Base-by-base conservation (phyloP, 2,113 vertebrate genomes). In the Sarotherodon lohbergeri region DNA sequence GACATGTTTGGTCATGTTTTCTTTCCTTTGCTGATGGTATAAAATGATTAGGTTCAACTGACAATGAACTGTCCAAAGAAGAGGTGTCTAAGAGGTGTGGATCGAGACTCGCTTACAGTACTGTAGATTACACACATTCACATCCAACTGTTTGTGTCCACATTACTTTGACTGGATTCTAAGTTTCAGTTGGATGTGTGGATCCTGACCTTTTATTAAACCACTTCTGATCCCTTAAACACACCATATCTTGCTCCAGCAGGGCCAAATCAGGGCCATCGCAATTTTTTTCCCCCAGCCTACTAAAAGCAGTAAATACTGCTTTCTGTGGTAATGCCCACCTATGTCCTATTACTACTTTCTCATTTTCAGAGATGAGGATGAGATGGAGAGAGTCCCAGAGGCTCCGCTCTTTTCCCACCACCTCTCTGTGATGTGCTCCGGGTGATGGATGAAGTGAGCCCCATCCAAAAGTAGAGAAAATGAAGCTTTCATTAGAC, bases 401-500 rank as follows among this genome's bases (percentile, higher is more conserved):
- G 57, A 80, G 87, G 82, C 83, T 57, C 14, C 41, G 4, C 50
- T 24, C 55, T 81, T 81, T 68, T 9, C 56, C 27, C 50, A 14
- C 83, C 8, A n/a, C 36, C 71, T 89, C 68, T 87, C 68, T 79
- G 59, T 68, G 90, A 90, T 86, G 71, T 66, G 55, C 71, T 90
- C 29, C 7, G 1, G 5, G 78, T 92, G 93, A 95, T 93, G 91
- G 92, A 94, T 92, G 90, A 94, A 88, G 73, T 46, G 56, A 83
- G 78, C 56, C 48, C 4, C 1, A 76, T 83, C 86, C 85, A 84
- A 82, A 88, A 88, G 52, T 86, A 80, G 50, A 87, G 83, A 90
- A 92, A 90, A 90, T 86, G 11, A 91, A 91, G 88, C 83, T 87
- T 95, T 92, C 86, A 94, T 93, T 89, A 89, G 66, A 89, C 86